phyloP scores from a whole-genome alignment of 2,888 invertebrate species.

The Micoletzkya japonica region DNA sequence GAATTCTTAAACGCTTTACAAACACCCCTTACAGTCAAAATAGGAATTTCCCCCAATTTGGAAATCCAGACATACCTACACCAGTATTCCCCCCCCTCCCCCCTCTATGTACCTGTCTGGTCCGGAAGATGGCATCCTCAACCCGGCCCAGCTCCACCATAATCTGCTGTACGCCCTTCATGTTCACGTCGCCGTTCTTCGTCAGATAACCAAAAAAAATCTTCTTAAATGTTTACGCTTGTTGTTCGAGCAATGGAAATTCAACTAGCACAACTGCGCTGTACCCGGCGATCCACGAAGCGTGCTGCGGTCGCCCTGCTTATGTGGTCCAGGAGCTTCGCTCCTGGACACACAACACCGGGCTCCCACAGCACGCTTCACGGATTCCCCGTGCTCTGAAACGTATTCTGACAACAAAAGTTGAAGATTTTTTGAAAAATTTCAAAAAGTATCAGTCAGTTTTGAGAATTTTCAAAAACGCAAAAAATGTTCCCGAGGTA shows the following conservation, averaged over 20 bases:
- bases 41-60: not conserved
- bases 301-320: too few species aligned
- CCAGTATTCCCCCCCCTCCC: slow-evolving; percentile 34
- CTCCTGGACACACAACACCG: too few species aligned
- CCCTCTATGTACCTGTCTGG: slow-evolving; percentile 75
- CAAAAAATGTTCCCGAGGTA: too few species aligned
- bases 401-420: too few species aligned
- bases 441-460: not conserved
- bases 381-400: too few species aligned
- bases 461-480: too few species aligned
- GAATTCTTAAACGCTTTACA: not conserved
- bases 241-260: not conserved
- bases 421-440: too few species aligned
- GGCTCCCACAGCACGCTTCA: too few species aligned
- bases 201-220: slow-evolving; percentile 78
- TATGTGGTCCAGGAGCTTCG: too few species aligned
- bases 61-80: slow-evolving; percentile 14
- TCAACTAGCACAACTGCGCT: too few species aligned
- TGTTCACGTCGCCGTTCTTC: slow-evolving; percentile 87
- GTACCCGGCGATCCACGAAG: too few species aligned
- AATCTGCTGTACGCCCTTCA: slow-evolving; percentile 90
- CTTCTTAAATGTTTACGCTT: too few species aligned
- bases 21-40: not conserved
- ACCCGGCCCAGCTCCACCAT: slow-evolving; percentile 87
- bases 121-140: slow-evolving; percentile 96